Base-by-base conservation (phyloP, 1,140 invertebrate species). In the Hetaerina americana region DNA sequence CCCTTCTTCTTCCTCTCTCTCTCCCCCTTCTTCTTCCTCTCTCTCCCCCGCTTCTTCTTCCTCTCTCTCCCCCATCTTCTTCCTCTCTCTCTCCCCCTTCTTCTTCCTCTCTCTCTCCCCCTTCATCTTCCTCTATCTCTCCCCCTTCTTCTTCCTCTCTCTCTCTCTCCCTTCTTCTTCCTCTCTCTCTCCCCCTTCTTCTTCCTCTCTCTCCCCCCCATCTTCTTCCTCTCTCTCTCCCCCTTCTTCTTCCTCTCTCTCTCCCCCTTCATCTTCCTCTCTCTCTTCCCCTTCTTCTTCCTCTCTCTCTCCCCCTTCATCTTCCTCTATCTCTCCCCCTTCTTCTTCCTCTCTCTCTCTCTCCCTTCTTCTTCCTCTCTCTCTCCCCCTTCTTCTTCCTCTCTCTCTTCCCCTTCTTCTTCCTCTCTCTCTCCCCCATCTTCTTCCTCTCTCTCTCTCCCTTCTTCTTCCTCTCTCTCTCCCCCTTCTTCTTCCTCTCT, bases 351-450 rank as follows among this genome's bases (percentile, higher is more conserved):
- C 68, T 70, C 72, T 57, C 68, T 31, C 27, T 71, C 29, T 71
- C 28, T 71, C 68, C 40, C 68, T 31, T 68, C 49, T 57, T 70
- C 72, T 66, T 69, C 66, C 72, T 71, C 57, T 71, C 72, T 71
- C 69, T 71, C 72, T 71, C 70, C 66, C 69, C 66, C 69, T 66
- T 26, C 67, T 66, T 66, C 72, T 71, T 69, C 27, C 72, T 66
- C 26, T 66, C 68, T 71, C 70, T 31, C 66, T 68, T 22, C 5
- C 66, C 25, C 66, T 5, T 66, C 31, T 66, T 72, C n/a, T 31
- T 66, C 67, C 66, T 72, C 27, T 68, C n/a, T n/a, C 66, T 72
- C 27, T 68, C 27, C 5, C 66, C 29, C 26, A 27, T 29, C 67
- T 28, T 68, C 26, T 72, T 28, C 40, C 26, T 72, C 66, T 67